Evolutionary conservation across 1,140 invertebrate genomes (phyloP), one percentile per base, ranked within the genome.

Genomic region (Microplitis demolitor): DNA sequence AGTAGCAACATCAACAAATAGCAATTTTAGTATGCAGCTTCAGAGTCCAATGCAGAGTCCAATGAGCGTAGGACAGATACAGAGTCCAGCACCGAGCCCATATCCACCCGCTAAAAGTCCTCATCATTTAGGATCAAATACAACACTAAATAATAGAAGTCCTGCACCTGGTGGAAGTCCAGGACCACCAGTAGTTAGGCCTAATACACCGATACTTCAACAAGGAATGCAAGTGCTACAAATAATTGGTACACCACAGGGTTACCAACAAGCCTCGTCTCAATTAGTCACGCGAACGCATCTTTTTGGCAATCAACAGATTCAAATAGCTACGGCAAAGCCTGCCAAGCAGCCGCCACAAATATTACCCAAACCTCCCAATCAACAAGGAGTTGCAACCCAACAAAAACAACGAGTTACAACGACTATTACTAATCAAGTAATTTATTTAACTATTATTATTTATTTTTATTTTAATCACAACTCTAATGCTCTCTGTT

Each of bases 11-110:
- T 80, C 82, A 3, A 84, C 82, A 3, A 84, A 84, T 61, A 71
- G 78, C 39, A 85, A 77, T 66, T 87, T 87, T 70, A 83, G 80
- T 56, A 83, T 86, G 74, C 86, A 87, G 73, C 78, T 87, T 71
- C 85, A 87, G 72, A 87, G 86, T 72, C 86, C 86, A 5, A 87
- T 87, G 85, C 86, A 87, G 67, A 87, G 86, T 74, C 86, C 86
- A 31, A 83, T 87, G 69, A 87, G 83, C 62, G 84, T 86, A 72
- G 83, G 84, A 51, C 85, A 84, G 75, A 87, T 87, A 69, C 86
- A 87, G 66, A 87, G 85, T 73, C 86, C 86, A 56, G 85, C 84
- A 56, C 83, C 85, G 16, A 87, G 85, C 74, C 85, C 86, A 2
- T 87, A 87, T 78, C 84, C 86, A 35, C 85, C 85, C 68, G 81